Conservation (phyloP, 1,140 invertebrate species). For the Drosophila aff. region DNA sequence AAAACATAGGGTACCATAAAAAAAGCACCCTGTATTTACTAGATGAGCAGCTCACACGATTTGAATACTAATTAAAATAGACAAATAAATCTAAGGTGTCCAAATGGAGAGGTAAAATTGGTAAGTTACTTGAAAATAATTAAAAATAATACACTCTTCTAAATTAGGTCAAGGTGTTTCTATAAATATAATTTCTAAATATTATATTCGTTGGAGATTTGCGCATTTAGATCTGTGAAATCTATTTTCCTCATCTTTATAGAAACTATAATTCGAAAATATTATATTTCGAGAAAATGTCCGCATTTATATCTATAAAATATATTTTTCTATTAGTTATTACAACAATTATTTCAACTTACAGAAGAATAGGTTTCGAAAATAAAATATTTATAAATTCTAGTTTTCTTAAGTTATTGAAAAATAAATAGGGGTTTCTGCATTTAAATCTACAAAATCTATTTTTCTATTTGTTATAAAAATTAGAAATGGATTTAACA, state of each 20-base stretch:
- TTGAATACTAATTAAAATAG: slow-evolving; percentile 12
- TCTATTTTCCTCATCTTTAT: neutral
- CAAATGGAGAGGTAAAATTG: neutral
- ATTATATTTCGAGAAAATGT: neutral
- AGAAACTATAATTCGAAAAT: neutral
- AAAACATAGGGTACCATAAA: too few relatives aligned
- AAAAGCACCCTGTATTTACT: too few relatives aligned
- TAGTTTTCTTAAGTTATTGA: too few relatives aligned
- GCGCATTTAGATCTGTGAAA: neutral
- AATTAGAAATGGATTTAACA: neutral
- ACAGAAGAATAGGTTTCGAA: too few relatives aligned
- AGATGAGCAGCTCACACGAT: slow-evolving; percentile 15
- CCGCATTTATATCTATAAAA: too few relatives aligned
- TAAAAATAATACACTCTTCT: neutral
- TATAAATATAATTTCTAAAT: neutral
- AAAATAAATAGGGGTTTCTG: too few relatives aligned
- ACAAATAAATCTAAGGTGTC: slow-evolving; percentile 4
- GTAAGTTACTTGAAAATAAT: neutral
- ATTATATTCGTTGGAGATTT: neutral
- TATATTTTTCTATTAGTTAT: too few relatives aligned
- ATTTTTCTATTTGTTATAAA: too few relatives aligned
- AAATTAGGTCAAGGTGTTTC: neutral
- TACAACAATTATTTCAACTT: too few relatives aligned
- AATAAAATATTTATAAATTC: too few relatives aligned
- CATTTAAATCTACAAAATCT: too few relatives aligned